These are phyloP conservation scores for Diachrysia chrysitis DNA, from an alignment of 2,888 invertebrate genomes.

Conservation along the genomic window DNA sequence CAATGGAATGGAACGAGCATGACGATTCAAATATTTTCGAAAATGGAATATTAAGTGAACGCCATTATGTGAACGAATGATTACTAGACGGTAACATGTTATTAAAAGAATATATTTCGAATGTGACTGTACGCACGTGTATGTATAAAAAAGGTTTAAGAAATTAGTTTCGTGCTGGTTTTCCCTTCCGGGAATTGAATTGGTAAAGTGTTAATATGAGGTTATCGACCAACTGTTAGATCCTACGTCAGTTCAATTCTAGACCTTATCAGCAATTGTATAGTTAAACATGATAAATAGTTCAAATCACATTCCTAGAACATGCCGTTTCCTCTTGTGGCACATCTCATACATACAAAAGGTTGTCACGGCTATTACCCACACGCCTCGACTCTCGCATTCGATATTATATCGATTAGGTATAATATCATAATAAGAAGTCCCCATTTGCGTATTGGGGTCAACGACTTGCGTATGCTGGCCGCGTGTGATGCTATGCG, in stretches of 20 bases:
- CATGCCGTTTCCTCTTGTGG: conserved; percentile 47
- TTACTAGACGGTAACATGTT: conserved; percentile 81
- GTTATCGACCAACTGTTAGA: conserved; percentile 3
- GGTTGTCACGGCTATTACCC: conserved; percentile 46
- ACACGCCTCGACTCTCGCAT: conserved; percentile 45
- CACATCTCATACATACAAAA: conserved; percentile 51
- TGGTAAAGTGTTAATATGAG: conserved; percentile 23
- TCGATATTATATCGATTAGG: conserved; percentile 63
- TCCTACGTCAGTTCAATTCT: conserved; percentile 8
- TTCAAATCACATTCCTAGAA: conserved; percentile 26
- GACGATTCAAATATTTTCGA: conserved; percentile 88
- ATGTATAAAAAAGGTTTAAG: conserved; percentile 23
- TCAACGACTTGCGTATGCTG: conserved; percentile 84
- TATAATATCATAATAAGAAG: conserved; percentile 69
- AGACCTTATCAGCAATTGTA: conserved; percentile 30
- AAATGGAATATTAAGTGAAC: conserved; percentile 88
- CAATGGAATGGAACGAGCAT: conserved; percentile 87
- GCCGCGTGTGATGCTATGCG: conserved; percentile 80
- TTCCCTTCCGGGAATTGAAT: conserved; percentile 26
- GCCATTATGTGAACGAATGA: conserved; percentile 86
- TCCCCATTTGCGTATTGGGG: conserved; percentile 81
- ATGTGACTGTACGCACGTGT: conserved; percentile 39
- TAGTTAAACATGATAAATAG: conserved; percentile 38
- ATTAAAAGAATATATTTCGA: conserved; percentile 75
- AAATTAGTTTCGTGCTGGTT: conserved; percentile 30